phyloP scores from a whole-genome alignment of 2,888 invertebrate genomes.

The Proisotoma minuta region DNA sequence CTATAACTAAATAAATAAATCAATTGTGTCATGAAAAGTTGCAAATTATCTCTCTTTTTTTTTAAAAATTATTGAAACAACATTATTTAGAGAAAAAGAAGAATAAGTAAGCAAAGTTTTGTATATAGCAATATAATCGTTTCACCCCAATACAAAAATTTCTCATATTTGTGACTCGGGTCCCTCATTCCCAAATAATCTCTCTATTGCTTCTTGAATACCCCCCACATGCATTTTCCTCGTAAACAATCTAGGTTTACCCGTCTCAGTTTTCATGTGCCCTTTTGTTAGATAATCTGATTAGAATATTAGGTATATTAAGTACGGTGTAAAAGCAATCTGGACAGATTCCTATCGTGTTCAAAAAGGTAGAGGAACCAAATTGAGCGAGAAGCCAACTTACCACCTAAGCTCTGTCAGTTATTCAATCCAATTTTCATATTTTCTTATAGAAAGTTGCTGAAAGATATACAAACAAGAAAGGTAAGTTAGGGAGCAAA shows the following conservation, averaged over 20 bases:
- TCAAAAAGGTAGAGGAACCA: slow-evolving; percentile 10
- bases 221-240: slow-evolving; percentile 31
- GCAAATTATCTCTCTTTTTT: background rate
- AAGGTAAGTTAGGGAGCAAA: too few relatives aligned
- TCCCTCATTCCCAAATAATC: slow-evolving; percentile 9
- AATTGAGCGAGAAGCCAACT: slow-evolving; percentile 9
- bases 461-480: too few relatives aligned
- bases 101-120: too few relatives aligned
- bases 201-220: slow-evolving; percentile 14
- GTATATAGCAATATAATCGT: too few relatives aligned
- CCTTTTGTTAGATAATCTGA: slow-evolving; percentile 23
- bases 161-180: slow-evolving; percentile 7
- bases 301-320: slow-evolving; percentile 25
- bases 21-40: slow-evolving; percentile 2
- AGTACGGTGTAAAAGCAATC: slow-evolving; percentile 21
- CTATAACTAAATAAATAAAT: slow-evolving; percentile 11
- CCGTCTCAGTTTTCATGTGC: slow-evolving; percentile 16
- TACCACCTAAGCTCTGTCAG: slow-evolving; percentile 1
- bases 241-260: slow-evolving; percentile 28
- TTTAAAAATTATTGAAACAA: too few relatives aligned
- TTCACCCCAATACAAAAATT: background rate
- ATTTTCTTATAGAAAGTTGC: too few relatives aligned
- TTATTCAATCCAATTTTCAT: too few relatives aligned
- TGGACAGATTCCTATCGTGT: slow-evolving; percentile 15
- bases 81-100: too few relatives aligned